Conservation (phyloP, 2,888 invertebrate species). For the Idaea dimidiata region DNA sequence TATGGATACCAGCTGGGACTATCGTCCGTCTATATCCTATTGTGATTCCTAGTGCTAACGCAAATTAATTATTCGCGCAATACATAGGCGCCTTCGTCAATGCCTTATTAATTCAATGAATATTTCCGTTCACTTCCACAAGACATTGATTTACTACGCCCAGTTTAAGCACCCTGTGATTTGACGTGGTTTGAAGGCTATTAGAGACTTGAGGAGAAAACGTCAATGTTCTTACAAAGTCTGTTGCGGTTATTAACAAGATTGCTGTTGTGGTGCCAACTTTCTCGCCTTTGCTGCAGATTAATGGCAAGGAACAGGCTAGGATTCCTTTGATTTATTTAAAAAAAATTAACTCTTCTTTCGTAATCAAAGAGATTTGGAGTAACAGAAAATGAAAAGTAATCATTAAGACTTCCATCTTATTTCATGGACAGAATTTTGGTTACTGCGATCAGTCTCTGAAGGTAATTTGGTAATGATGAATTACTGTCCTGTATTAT, state of each 20-base stretch:
- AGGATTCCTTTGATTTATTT: conserved; percentile 1
- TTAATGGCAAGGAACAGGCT: conserved; percentile 17
- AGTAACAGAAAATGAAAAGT: too few species aligned
- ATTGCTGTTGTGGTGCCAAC: conserved; percentile 23
- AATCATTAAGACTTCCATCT: too few species aligned
- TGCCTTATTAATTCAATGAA: conserved; percentile 39
- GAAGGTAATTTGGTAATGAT: background rate
- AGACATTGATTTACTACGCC: conserved; percentile 39
- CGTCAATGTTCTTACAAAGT: conserved; percentile 30
- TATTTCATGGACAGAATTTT: too few species aligned
- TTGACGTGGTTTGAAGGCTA: conserved; percentile 37
- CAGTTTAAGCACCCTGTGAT: conserved; percentile 35
- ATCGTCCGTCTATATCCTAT: conserved; percentile 57
- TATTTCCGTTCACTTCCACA: conserved; percentile 29
- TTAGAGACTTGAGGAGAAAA: conserved; percentile 31
- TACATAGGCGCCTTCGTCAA: conserved; percentile 41
- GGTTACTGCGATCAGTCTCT: background rate
- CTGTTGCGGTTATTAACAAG: conserved; percentile 35
- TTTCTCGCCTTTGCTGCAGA: conserved; percentile 19
- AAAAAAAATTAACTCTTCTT: background rate
- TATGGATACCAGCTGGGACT: conserved; percentile 59
- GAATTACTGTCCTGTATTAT: background rate
- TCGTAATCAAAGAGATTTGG: background rate
- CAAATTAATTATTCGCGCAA: conserved; percentile 58
- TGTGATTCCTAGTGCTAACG: conserved; percentile 60